Conservation (phyloP, 30 jellyfish, hydroid and myxozoan species). For the Sanderia malayensis region DNA sequence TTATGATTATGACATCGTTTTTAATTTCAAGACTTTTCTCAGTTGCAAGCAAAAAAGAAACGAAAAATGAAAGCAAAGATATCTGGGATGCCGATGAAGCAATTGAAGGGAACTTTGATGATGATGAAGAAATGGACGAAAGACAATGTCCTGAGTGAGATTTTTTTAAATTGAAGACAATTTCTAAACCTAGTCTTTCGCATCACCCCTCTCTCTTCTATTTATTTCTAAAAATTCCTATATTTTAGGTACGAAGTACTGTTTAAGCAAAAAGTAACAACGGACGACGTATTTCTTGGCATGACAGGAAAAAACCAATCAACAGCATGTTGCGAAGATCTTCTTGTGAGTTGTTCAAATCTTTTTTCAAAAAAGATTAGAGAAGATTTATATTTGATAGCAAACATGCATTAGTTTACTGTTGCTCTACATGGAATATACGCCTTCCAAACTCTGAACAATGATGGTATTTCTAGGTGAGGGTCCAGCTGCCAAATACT, state of each 20-base stretch:
- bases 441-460: too few species aligned
- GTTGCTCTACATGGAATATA: neutral
- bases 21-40: too few species aligned
- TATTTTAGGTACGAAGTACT: conserved; percentile 59
- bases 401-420: neutral
- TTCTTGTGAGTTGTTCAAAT: conserved; percentile 31
- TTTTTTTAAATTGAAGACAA: too few species aligned
- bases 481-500: conserved; percentile 47
- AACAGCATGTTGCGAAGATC: conserved; percentile 75
- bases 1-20: too few species aligned
- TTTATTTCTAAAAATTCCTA: too few species aligned
- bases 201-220: too few species aligned
- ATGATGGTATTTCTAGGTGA: conserved; percentile 36
- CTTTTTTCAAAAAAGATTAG: neutral
- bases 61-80: conserved; percentile 13
- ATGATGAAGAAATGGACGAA: conserved; percentile 43
- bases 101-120: conserved; percentile 13
- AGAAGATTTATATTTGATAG: neutral
- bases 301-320: conserved; percentile 70
- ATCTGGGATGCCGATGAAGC: conserved; percentile 54
- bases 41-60: neutral
- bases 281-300: conserved; percentile 78
- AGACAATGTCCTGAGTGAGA: conserved; percentile 64
- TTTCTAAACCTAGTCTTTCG: too few species aligned
- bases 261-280: conserved; percentile 64